Percentiles rank a stretch among this genome's conserved stretches.
These are phyloP conservation scores for Pseudobourletiella spinata DNA, from an alignment of 1,140 invertebrate genomes.

Conservation along the genomic window DNA sequence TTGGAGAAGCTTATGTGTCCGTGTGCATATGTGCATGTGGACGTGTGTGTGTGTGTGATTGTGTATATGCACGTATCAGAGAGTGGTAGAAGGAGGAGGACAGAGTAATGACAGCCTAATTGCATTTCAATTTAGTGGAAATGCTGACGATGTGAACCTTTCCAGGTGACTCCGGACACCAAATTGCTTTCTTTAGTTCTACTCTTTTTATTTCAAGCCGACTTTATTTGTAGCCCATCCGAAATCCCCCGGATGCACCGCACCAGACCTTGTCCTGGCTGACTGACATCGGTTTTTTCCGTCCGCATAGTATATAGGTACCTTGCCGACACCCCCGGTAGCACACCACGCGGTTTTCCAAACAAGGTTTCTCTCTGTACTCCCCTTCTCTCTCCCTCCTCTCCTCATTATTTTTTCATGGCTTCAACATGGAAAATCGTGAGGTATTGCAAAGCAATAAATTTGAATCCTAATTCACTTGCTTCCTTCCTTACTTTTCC, in stretches of 20 bases:
- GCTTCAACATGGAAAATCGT: constrained; percentile 3
- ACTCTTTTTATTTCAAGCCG: background rate
- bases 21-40: no score
- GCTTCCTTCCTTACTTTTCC: no score
- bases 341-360: no score
- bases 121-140: constrained; percentile 3
- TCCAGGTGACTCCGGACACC: constrained; percentile 29
- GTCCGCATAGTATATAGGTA: no score
- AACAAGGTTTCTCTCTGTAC: no score
- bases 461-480: constrained; percentile 4
- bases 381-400: background rate
- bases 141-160: constrained; percentile 21
- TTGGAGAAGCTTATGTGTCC: no score
- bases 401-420: constrained; percentile 9
- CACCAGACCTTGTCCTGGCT: no score
- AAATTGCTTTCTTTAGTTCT: background rate
- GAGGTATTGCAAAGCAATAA: constrained; percentile 9
- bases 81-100: background rate
- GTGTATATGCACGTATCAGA: no score
- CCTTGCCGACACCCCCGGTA: no score
- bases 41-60: no score
- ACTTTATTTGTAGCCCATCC: constrained; percentile 14
- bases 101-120: constrained; percentile 14
- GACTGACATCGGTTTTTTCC: no score
- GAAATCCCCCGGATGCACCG: constrained; percentile 19